These are phyloP conservation scores for Pachycephala philippinensis DNA, from an alignment of 2,113 vertebrate genomes.

Conservation along the genomic window DNA sequence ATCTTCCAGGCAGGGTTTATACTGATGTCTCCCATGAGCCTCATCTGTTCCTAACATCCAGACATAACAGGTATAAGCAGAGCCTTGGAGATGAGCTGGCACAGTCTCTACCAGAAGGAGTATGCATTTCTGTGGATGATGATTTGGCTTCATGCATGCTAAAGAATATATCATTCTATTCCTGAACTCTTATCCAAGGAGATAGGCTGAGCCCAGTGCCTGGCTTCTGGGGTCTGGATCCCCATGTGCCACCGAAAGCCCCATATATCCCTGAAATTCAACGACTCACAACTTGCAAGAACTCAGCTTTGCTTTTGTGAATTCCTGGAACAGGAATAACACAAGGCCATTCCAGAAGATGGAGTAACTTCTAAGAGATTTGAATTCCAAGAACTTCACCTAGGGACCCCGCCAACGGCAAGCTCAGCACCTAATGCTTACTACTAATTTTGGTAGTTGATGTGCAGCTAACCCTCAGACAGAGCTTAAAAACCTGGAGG, in stretches of 20 bases:
- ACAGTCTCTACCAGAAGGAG: slow-evolving; percentile 6
- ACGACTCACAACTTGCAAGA: neutral
- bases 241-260: neutral
- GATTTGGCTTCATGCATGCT: neutral
- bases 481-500: neutral
- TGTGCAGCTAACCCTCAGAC: neutral
- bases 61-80: slow-evolving; percentile 20
- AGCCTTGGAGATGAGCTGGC: slow-evolving; percentile 21
- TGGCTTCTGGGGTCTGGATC: neutral
- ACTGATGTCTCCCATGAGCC: neutral
- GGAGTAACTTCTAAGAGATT: neutral
- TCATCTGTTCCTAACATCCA: slow-evolving; percentile 2
- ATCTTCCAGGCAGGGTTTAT: slow-evolving; percentile 18
- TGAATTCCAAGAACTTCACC: neutral
- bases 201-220: neutral
- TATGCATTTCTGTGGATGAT: slow-evolving; percentile 1
- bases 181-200: neutral
- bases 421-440: neutral
- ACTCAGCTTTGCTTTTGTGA: neutral
- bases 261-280: neutral
- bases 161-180: neutral
- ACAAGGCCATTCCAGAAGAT: neutral
- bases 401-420: neutral
- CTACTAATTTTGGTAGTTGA: neutral
- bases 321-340: neutral